Conservation (phyloP, 2,888 invertebrate species). For the Microplitis deprimator region DNA sequence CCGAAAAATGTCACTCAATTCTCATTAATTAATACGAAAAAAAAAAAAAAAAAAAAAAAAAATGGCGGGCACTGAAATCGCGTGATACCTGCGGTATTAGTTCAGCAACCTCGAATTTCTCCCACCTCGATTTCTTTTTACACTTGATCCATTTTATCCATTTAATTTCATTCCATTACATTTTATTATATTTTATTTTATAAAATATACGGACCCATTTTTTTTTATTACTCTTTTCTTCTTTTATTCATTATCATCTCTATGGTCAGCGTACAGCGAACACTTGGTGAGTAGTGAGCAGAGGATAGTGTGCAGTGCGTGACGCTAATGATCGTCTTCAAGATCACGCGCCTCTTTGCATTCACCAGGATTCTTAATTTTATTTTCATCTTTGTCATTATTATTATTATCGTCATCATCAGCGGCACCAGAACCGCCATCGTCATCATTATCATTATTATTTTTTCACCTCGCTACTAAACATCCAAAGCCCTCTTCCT, state of each 20-base stretch:
- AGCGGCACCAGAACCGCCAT: conserved; percentile 1
- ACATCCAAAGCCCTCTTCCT: conserved; percentile 24
- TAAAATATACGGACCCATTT: neutral
- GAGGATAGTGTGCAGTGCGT: conserved; percentile 43
- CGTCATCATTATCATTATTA: conserved; percentile 12
- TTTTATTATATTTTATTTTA: neutral
- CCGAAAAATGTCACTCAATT: neutral
- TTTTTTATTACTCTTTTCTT: neutral
- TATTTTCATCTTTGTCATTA: conserved; percentile 6
- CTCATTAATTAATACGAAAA: neutral
- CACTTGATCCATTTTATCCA: neutral
- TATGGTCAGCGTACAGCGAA: neutral
- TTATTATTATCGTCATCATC: conserved; percentile 5
- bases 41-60: neutral
- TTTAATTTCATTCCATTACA: neutral
- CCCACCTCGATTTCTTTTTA: neutral
- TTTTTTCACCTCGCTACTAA: conserved; percentile 30
- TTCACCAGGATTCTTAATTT: conserved; percentile 6
- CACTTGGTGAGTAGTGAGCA: neutral
- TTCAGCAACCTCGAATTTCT: conserved; percentile 1
- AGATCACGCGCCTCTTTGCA: conserved; percentile 42
- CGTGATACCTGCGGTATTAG: neutral
- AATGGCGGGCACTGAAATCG: neutral
- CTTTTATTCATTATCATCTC: conserved; percentile 10
- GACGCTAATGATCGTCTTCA: conserved; percentile 53